Evolutionary conservation across 2,113 vertebrate genomes (phyloP), one percentile per base, ranked within the genome.

Genomic region (Pitta sordida): DNA sequence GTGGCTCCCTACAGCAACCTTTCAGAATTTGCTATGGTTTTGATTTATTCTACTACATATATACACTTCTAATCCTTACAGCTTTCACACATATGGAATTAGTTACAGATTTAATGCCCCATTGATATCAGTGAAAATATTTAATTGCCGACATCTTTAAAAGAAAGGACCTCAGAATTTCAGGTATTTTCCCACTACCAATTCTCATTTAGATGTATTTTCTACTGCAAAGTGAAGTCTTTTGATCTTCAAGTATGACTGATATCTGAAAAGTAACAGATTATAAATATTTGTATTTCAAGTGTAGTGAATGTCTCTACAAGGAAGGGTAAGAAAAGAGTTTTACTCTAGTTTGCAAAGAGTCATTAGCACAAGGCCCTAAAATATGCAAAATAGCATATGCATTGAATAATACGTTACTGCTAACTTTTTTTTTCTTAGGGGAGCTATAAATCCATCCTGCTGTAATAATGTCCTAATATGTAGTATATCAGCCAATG

Each of bases 71-170:
- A 88, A 82, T 94, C 74, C 74, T 86, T 75, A 85, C 37, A 86
- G 74, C 70, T 91, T 95, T 89, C 63, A 49, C 34, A 74, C 60
- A 46, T 85, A 79, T 52, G 52, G 90, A 94, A 87, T 95, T 91
- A 74, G 55, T 95, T 93, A 93, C 86, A 87, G 86, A 70, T 92
- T 94, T 94, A 88, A 95, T 91, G 36, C 29, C 37, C 32, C 41
- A 80, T 88, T 94, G 78, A 82, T 91, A 92, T 36, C 36, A 83
- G 46, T 41, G 49, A 64, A 94, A 91, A 97, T 84, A 96, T 91
- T 90, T 94, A 94, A 85, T 77, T 90, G 71, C 75, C 89, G 86
- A 53, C 41, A 41, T 76, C 52, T 86, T 71, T 92, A 76, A 94
- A 95, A 91, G 52, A 69, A 59, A 86, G 8, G 23, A 86, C 30